Evolutionary conservation across 2,113 vertebrate species (phyloP).

Genomic region (Vidua macroura): DNA sequence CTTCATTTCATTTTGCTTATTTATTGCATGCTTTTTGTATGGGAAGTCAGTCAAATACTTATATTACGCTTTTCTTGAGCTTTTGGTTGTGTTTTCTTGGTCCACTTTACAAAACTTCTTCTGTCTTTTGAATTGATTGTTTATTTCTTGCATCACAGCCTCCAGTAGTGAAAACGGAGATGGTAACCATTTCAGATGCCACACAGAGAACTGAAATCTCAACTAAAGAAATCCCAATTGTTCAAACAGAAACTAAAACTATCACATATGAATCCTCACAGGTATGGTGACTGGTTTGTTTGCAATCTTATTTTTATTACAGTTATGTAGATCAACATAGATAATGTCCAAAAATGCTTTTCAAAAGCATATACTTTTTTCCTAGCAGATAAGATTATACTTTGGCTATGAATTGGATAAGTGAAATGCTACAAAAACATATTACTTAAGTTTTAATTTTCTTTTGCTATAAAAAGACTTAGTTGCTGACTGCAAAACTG

Average conservation of each 20-base stretch:
- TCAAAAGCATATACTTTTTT: neutral
- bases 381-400: neutral
- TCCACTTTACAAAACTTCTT: neutral
- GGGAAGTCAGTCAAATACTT: neutral
- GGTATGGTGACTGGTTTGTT: constrained; percentile 71
- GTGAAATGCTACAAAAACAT: neutral
- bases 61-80: neutral
- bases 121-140: constrained; percentile 61
- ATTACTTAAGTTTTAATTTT: neutral
- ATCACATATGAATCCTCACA: constrained; percentile 98
- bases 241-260: constrained; percentile 99
- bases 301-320: neutral
- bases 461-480: neutral
- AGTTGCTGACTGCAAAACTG: neutral
- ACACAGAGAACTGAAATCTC: constrained; percentile 96
- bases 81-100: neutral
- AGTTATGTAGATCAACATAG: neutral
- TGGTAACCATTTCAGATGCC: constrained; percentile 98
- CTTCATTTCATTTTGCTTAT: constrained; percentile 13
- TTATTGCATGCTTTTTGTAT: constrained; percentile 8
- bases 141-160: constrained; percentile 81
- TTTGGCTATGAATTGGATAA: neutral
- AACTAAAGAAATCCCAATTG: constrained; percentile 98
- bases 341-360: neutral
- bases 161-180: constrained; percentile 99